These are phyloP conservation scores for Hecatera dysodea DNA, from an alignment of 2,888 invertebrate species.

Conservation along the genomic window DNA sequence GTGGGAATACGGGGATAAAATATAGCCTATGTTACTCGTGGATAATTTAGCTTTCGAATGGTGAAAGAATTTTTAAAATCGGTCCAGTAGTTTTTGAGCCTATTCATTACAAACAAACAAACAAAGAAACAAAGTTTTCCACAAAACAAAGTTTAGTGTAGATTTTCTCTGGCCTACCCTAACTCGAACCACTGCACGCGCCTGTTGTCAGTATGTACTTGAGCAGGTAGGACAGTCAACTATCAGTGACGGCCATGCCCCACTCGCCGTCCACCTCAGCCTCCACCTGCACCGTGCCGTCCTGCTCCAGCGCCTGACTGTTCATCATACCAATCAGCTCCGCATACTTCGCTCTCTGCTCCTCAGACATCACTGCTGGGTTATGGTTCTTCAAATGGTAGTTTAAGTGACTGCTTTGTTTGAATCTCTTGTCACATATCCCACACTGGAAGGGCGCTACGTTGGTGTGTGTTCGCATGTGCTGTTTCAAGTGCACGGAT, in stretches of 20 bases:
- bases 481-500: slow-evolving; percentile 83
- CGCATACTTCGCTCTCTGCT: slow-evolving; percentile 75
- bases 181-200: too few relatives aligned
- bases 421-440: slow-evolving; percentile 82
- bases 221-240: neutral
- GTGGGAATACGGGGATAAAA: too few relatives aligned
- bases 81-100: too few relatives aligned
- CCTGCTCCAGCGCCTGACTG: slow-evolving; percentile 31
- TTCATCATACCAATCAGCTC: slow-evolving; percentile 72
- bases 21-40: too few relatives aligned
- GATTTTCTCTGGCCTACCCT: too few relatives aligned
- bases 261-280: slow-evolving; percentile 49
- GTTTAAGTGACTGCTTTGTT: slow-evolving; percentile 86
- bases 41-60: too few relatives aligned
- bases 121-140: too few relatives aligned
- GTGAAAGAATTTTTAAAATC: too few relatives aligned
- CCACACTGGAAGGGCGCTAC: slow-evolving; percentile 86
- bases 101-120: too few relatives aligned
- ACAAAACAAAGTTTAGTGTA: too few relatives aligned
- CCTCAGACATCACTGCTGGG: slow-evolving; percentile 75
- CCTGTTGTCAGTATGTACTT: neutral
- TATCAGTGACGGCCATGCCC: slow-evolving; percentile 18
- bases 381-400: slow-evolving; percentile 85
- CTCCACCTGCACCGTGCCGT: slow-evolving; percentile 52
- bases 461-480: slow-evolving; percentile 87